A percentile compares a stretch with the other conserved stretches of the same genome.
These are phyloP conservation scores for Drosophila rellima DNA, from an alignment of 2,888 invertebrate species.

Conservation along the genomic window DNA sequence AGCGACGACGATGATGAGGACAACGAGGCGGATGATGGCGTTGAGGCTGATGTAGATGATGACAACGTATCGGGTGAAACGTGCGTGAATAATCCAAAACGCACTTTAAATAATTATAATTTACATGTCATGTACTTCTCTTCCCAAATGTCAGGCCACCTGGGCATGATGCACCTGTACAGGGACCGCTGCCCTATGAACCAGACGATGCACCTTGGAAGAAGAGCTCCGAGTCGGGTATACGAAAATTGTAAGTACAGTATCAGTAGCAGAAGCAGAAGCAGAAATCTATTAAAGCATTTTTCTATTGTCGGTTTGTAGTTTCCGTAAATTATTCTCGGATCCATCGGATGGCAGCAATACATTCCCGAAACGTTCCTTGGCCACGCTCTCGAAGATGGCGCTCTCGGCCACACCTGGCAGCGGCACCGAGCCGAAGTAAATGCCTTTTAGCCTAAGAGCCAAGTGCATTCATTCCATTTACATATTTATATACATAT, in stretches of 20 bases:
- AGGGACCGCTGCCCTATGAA: constrained; percentile 98
- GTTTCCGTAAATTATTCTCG: constrained; percentile 96
- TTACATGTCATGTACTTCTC: background rate
- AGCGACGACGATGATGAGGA: constrained; percentile 74
- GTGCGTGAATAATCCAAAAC: constrained; percentile 54
- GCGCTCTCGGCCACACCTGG: constrained; percentile 86
- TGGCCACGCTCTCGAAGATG: constrained; percentile 93
- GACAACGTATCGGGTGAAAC: constrained; percentile 64
- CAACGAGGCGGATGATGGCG: constrained; percentile 63
- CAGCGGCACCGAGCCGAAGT: constrained; percentile 67
- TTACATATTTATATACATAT: constrained; percentile 1
- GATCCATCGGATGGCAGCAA: constrained; percentile 87
- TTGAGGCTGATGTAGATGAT: constrained; percentile 64
- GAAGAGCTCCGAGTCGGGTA: constrained; percentile 92
- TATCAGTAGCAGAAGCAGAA: no score
- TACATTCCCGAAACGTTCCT: constrained; percentile 91
- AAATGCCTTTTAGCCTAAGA: constrained; percentile 66
- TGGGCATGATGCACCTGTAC: constrained; percentile 95
- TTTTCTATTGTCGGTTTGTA: no score
- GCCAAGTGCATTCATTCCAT: constrained; percentile 54
- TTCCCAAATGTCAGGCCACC: constrained; percentile 82
- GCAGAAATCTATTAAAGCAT: no score
- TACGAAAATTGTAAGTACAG: constrained; percentile 93
- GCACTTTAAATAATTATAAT: background rate
- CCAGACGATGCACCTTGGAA: constrained; percentile 99